Evolutionary conservation across 2,888 invertebrate species (phyloP), one percentile per base, ranked within the genome.

Genomic region (Uloborus plumipes): DNA sequence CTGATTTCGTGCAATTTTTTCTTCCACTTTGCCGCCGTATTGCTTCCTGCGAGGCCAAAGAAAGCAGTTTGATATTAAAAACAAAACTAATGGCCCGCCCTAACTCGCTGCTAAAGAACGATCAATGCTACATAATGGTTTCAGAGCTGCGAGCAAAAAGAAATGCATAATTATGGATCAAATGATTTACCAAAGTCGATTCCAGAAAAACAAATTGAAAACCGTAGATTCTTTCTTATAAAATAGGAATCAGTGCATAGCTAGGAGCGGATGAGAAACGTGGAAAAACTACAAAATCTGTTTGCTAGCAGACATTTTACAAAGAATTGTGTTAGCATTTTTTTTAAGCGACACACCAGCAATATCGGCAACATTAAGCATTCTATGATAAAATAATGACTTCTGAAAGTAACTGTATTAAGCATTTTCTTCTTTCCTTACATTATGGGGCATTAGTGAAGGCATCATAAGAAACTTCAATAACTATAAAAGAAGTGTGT

Each of bases 101-200:
- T 18, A 50, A 53, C 39, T 20, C 26, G 53, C 22, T 66, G 55
- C 58, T 73, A 55, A 51, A 79, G 66, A 49, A 18, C 72, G 67
- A 79, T 79, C 79, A 72, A 79, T 79, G 72, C 59, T 59, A 67
- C 79, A 73, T 79, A 67, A 79, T 51, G 67, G 62, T 39, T 51
- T 62, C 62, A 49, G 49, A 66, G 58, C 55, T 67, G 59, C 20
- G 51, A 65, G 65, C 55, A 26, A 22, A 47, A 53, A 73, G 67
- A 66, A 73, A 51, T 73, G 79, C 55, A 73, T 79, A 79, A 79
- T 79, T 73, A 67, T 79, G 79, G 73, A 79, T 79, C 53, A 73
- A 73, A 79, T 73, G 61, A 73, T 79, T 59, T 53, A 20, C 3
- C 9, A 51, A 50, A 66, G 61, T 50, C 67, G 53, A 55, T 77